Percentiles rank a stretch among this genome's conserved stretches.
phyloP scores from a whole-genome alignment of 2,888 invertebrate genomes.

The Xanthia icteritia region DNA sequence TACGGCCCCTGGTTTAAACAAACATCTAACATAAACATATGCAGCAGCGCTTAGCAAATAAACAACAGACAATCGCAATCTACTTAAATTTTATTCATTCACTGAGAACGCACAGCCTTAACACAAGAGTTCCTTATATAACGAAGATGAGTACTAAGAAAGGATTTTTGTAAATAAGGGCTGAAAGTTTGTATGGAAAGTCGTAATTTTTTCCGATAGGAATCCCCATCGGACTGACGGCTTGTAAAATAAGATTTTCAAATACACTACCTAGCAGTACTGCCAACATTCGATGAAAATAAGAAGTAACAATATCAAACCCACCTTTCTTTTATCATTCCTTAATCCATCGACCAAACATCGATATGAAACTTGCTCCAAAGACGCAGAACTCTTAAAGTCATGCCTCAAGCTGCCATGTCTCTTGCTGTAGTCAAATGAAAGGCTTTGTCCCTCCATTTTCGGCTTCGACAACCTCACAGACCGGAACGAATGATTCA shows the following conservation, averaged over 20 bases:
- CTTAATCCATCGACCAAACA: conserved; percentile 78
- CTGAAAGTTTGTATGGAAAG: too few relatives aligned
- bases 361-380: conserved; percentile 82
- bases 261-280: background rate
- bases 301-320: conserved; percentile 11
- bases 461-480: conserved; percentile 75
- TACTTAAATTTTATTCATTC: background rate
- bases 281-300: background rate
- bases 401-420: conserved; percentile 78
- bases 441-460: conserved; percentile 75
- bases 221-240: too few relatives aligned
- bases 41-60: conserved; percentile 5
- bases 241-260: background rate
- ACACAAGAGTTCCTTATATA: background rate
- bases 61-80: background rate
- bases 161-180: background rate
- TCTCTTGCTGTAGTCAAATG: conserved; percentile 78
- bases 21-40: background rate
- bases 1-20: background rate
- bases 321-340: conserved; percentile 79
- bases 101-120: background rate
- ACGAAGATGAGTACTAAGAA: background rate
- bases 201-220: background rate
- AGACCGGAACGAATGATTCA: conserved; percentile 81
- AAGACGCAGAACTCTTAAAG: conserved; percentile 79